Conservation (phyloP, 2,888 invertebrate genomes). For the Minunthozetes semirufus region DNA sequence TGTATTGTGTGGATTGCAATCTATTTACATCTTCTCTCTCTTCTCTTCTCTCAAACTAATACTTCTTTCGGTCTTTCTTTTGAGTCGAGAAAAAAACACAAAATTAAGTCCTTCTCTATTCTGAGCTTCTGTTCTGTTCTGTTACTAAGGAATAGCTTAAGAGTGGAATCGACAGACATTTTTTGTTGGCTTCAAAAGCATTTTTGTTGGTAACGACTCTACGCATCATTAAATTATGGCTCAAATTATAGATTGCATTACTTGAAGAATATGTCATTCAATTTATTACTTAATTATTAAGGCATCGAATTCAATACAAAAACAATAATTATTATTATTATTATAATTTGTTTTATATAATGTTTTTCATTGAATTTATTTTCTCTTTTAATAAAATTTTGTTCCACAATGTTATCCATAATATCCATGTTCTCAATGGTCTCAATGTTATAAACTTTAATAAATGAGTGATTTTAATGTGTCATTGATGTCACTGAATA, state of each 20-base stretch:
- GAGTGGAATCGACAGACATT: background rate
- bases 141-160: background rate
- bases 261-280: slow-evolving; percentile 1
- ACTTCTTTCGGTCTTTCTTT: background rate
- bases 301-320: background rate
- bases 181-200: slow-evolving; percentile 7
- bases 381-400: background rate
- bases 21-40: background rate
- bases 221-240: slow-evolving; percentile 21
- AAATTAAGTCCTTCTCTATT: no score
- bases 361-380: background rate
- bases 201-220: background rate
- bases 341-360: no score
- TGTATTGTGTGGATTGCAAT: background rate
- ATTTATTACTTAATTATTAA: slow-evolving; percentile 18
- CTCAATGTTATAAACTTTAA: background rate
- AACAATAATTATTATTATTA: slow-evolving; percentile 10
- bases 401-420: no score
- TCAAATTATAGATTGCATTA: slow-evolving; percentile 13
- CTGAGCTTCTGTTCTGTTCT: background rate
- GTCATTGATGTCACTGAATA: background rate
- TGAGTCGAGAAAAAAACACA: no score
- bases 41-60: background rate
- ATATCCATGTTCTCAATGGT: no score
- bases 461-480: slow-evolving; percentile 4